These are phyloP conservation scores for Pipistrellus pygmaeus DNA, from an alignment of 2,797 vertebrate genomes.

Conservation along the genomic window DNA sequence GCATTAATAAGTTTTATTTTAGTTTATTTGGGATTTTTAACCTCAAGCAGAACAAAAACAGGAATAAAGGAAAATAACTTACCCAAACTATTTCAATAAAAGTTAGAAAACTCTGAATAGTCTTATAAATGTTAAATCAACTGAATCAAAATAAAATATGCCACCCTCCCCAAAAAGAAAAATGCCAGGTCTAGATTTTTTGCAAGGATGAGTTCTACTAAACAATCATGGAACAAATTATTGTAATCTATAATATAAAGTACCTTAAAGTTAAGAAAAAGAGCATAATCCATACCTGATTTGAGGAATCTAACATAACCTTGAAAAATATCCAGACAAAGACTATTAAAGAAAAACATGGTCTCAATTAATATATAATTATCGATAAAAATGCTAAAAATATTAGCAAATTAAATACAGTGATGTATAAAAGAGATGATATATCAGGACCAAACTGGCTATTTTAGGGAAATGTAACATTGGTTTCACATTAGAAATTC, in stretches of 20 bases:
- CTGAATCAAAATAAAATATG: slow-evolving; percentile 19
- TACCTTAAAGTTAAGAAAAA: not conserved
- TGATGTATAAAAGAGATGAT: not conserved
- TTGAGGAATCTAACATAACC: not conserved
- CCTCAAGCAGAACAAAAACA: not conserved
- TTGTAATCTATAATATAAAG: not conserved
- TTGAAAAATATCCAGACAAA: not conserved
- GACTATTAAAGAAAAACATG: not conserved
- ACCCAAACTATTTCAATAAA: slow-evolving; percentile 23
- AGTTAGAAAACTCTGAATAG: not conserved
- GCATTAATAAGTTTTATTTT: slow-evolving; percentile 16
- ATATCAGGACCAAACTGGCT: not conserved
- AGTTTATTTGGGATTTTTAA: not conserved
- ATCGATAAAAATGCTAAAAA: not conserved
- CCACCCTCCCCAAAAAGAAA: not conserved
- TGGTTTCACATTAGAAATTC: slow-evolving; percentile 5
- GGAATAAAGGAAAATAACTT: not conserved
- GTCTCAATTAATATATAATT: not conserved
- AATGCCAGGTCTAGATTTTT: not conserved
- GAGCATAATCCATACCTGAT: not conserved
- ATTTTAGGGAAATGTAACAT: not conserved
- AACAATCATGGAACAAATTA: not conserved
- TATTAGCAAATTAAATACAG: not conserved
- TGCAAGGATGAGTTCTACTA: not conserved
- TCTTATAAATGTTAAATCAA: not conserved